Percentiles rank a stretch among this genome's conserved stretches.
Conservation (phyloP, 2,113 vertebrate genomes). For the Crotalus tigris region DNA sequence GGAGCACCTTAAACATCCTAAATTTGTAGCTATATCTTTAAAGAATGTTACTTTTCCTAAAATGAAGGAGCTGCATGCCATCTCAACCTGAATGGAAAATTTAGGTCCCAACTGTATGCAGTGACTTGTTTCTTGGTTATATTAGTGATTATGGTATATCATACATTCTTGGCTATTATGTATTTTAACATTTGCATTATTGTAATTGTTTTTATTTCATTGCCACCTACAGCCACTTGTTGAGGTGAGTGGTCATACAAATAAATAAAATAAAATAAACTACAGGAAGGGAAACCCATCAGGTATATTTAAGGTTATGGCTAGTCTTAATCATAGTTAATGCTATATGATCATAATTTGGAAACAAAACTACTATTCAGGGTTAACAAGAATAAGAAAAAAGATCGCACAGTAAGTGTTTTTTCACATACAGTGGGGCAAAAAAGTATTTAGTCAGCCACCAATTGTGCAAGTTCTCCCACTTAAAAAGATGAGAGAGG, state of each 20-base stretch:
- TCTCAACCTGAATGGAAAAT: not conserved
- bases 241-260: not conserved
- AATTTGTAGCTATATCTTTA: not conserved
- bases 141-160: not conserved
- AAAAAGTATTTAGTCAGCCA: no score
- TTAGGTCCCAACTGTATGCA: not conserved
- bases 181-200: not conserved
- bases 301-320: not conserved
- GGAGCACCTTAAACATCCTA: not conserved
- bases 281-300: not conserved
- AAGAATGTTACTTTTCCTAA: not conserved
- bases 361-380: not conserved
- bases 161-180: not conserved
- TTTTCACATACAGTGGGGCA: not conserved
- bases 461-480: no score
- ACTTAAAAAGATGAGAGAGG: no score
- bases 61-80: not conserved
- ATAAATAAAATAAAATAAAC: not conserved
- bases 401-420: not conserved
- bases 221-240: not conserved
- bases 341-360: not conserved
- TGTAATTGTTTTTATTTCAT: not conserved
- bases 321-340: not conserved
- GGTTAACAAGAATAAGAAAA: conserved; percentile 8
- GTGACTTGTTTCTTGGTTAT: not conserved